Evolutionary conservation across 1,140 invertebrate species (phyloP), one percentile per base, ranked within the genome.

Genomic region (Saccostrea echinata): DNA sequence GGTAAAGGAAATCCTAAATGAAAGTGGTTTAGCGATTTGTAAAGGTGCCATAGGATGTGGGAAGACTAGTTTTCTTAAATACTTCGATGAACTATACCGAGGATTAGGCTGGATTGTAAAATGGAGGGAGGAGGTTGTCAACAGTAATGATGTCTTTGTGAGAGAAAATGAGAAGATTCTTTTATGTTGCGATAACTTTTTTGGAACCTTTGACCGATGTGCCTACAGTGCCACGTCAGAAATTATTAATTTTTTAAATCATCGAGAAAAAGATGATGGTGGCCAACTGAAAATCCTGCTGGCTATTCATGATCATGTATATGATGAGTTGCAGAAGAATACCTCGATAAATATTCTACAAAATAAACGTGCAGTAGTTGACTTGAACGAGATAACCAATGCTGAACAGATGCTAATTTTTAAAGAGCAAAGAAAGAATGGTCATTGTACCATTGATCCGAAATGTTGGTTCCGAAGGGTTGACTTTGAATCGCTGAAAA

Each of bases 261-360:
- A 33, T 30, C 68, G 2, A 27, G 11, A 76, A 13, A 33, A 30
- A 33, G 11, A 30, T 16, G 27, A 13, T 30, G 8, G 27, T 76
- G 27, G 27, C 24, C 27, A 76, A 16, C 13, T 76, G 68, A 76
- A 76, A 30, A 18, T 76, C 30, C 11, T 76, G 24, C 4, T 30
- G 13, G 24, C 68, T 76, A 76, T 76, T 13, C 68, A 76, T 76
- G 68, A 76, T 30, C 68, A 76, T 33, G 68, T 76, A 3, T 76
- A 30, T 33, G 68, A 76, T 30, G 68, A 33, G 30, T 33, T 76
- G 27, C 30, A 35, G 27, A 76, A 30, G 12, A 12, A 33, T 76
- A 27, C 8, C 0, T 13, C 3, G 2, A 13, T 76, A 27, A 76
- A 16, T 11, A 33, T 27, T 76, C 27, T 76, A 27, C 68, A 76